A percentile compares a stretch with the other conserved stretches of the same genome.
phyloP scores from a whole-genome alignment of 2,888 invertebrate species.

The Tholera decimalis region DNA sequence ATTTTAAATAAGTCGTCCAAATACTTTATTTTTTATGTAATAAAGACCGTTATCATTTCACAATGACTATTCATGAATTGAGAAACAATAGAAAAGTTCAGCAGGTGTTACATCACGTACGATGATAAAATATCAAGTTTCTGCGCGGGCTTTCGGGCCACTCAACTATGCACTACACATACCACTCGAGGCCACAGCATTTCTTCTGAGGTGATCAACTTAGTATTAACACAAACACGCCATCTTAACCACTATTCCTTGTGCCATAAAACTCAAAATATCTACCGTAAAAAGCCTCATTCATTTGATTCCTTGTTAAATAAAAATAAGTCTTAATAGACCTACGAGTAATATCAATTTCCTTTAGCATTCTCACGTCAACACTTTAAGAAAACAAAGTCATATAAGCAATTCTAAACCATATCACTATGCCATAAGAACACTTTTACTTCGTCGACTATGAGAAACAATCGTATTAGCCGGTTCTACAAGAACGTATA shows the following conservation, averaged over 20 bases:
- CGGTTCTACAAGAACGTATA: conserved; percentile 73
- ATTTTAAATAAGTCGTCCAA: not conserved
- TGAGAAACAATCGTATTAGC: conserved; percentile 70
- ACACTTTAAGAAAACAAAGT: conserved; percentile 43
- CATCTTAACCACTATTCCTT: conserved; percentile 45
- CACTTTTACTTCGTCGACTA: conserved; percentile 56
- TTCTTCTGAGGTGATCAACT: conserved; percentile 87
- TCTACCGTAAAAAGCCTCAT: conserved; percentile 34
- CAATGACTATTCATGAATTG: conserved; percentile 45
- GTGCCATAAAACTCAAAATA: conserved; percentile 53
- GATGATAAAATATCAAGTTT: conserved; percentile 72
- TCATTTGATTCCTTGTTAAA: conserved; percentile 47
- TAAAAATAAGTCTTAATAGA: conserved; percentile 54
- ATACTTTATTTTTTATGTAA: not conserved
- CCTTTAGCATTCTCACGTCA: conserved; percentile 41
- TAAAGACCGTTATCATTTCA: conserved; percentile 39
- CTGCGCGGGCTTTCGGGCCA: conserved; percentile 70
- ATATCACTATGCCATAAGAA: conserved; percentile 54
- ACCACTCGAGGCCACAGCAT: conserved; percentile 83
- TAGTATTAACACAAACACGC: conserved; percentile 40
- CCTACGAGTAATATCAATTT: conserved; percentile 37
- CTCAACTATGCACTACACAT: conserved; percentile 75
- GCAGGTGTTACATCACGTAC: conserved; percentile 67
- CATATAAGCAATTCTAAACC: conserved; percentile 60
- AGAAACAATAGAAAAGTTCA: conserved; percentile 65